Evolutionary conservation across 2,113 vertebrate genomes (phyloP).

Genomic region (Oenanthe oenanthe): DNA sequence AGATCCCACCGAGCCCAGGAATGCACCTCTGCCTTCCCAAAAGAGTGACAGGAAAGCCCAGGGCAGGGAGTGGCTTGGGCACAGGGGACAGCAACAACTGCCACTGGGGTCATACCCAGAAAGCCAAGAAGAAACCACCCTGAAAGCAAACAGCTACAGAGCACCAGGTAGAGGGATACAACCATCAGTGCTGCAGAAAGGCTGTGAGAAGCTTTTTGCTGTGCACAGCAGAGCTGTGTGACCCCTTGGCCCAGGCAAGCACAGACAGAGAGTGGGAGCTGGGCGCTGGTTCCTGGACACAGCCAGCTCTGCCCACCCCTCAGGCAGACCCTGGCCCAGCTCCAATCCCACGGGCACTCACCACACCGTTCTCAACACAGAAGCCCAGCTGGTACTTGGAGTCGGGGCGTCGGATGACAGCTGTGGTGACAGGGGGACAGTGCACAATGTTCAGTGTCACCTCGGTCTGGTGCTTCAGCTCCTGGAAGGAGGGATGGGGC

Average conservation of each 20-base stretch:
- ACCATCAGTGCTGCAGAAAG: background rate
- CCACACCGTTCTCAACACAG: conserved; percentile 94
- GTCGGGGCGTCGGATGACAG: conserved; percentile 89
- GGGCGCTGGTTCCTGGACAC: accelerated
- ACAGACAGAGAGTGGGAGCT: background rate
- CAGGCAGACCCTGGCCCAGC: background rate
- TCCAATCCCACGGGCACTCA: conserved; percentile 40
- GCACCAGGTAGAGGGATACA: background rate
- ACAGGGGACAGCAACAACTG: background rate
- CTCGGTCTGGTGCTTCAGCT: conserved; percentile 84
- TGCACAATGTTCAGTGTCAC: conserved; percentile 91
- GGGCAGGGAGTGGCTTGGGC: background rate
- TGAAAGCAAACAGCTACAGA: background rate
- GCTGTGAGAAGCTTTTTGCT: background rate
- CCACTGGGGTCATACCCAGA: background rate
- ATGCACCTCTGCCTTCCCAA: background rate
- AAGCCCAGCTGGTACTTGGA: conserved; percentile 92
- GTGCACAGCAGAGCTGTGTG: background rate
- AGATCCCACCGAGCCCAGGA: background rate
- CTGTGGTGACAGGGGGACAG: conserved; percentile 93
- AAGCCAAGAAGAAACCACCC: background rate
- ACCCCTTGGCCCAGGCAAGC: background rate
- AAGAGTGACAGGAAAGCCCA: background rate
- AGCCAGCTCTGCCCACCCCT: background rate
- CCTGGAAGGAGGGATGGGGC: conserved; percentile 70